These are phyloP conservation scores for Porites divaricata DNA, from an alignment of 92 coral and sea anemone species.

Conservation along the genomic window DNA sequence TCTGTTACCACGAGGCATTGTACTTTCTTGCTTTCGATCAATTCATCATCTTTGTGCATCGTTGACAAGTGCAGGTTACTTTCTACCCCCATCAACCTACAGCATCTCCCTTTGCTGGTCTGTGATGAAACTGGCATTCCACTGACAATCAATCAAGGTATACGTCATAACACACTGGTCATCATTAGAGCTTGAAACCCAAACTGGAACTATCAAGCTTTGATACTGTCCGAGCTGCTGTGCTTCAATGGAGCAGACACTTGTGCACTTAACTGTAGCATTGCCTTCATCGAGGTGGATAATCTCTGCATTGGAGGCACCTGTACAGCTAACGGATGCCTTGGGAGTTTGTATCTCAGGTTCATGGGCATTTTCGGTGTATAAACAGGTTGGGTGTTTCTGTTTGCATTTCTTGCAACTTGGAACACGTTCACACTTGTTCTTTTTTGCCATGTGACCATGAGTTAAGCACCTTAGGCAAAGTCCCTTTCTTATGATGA, in stretches of 20 bases:
- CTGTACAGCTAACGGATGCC: conserved; percentile 17
- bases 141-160: conserved; percentile 62
- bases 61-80: conserved; percentile 62
- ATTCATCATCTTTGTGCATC: conserved; percentile 56
- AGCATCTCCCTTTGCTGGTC: conserved; percentile 40
- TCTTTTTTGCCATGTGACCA: conserved; percentile 62
- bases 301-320: neutral
- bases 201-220: conserved; percentile 56
- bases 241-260: conserved; percentile 40
- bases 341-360: conserved; percentile 1
- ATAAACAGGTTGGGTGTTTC: conserved; percentile 57
- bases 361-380: conserved; percentile 10
- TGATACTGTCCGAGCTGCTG: conserved; percentile 54
- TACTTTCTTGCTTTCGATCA: conserved; percentile 40
- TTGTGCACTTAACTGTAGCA: conserved; percentile 1
- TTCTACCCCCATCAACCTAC: conserved; percentile 41
- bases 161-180: conserved; percentile 42
- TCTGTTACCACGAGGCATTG: conserved; percentile 49
- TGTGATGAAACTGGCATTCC: conserved; percentile 64
- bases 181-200: conserved; percentile 37
- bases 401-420: conserved; percentile 47
- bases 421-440: conserved; percentile 42
- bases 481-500: conserved; percentile 56
- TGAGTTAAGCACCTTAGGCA: conserved; percentile 51
- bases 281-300: neutral